Evolutionary conservation across 2,888 invertebrate genomes (phyloP).

Genomic region (Patella caerulea): DNA sequence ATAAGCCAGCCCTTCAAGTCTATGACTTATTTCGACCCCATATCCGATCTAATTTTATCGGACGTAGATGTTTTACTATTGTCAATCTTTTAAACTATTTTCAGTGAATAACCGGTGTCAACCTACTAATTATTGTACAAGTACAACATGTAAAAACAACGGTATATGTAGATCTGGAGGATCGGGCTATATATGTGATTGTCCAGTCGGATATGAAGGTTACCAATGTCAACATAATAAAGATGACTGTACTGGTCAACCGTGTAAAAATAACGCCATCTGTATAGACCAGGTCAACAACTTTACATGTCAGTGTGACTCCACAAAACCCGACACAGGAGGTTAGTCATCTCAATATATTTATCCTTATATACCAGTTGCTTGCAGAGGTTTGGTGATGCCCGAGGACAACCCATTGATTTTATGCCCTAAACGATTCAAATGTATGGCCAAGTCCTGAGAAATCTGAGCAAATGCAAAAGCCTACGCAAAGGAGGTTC

Average conservation of each 20-base stretch:
- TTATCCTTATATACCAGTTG: no score
- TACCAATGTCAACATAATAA: conserved; percentile 31
- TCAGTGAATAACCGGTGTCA: background rate
- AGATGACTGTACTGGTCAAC: conserved; percentile 47
- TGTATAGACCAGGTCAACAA: conserved; percentile 34
- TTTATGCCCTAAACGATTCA: no score
- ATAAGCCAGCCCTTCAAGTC: no score
- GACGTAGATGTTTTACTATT: no score
- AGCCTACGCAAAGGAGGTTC: no score
- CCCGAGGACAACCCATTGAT: no score
- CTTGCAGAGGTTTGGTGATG: no score
- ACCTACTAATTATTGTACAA: conserved; percentile 36
- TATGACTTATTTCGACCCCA: no score
- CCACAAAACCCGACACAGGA: conserved; percentile 12
- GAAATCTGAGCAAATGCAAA: no score
- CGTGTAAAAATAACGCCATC: conserved; percentile 47
- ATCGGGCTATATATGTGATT: conserved; percentile 38
- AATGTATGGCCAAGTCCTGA: no score
- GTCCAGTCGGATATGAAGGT: conserved; percentile 40
- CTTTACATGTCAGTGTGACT: conserved; percentile 26
- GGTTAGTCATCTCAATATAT: background rate
- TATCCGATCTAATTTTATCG: no score
- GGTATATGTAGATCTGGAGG: conserved; percentile 37
- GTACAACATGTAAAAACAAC: conserved; percentile 45
- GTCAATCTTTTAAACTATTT: background rate